Conservation (phyloP, 2,797 vertebrate genomes). For the Loris lydekkerianus region DNA sequence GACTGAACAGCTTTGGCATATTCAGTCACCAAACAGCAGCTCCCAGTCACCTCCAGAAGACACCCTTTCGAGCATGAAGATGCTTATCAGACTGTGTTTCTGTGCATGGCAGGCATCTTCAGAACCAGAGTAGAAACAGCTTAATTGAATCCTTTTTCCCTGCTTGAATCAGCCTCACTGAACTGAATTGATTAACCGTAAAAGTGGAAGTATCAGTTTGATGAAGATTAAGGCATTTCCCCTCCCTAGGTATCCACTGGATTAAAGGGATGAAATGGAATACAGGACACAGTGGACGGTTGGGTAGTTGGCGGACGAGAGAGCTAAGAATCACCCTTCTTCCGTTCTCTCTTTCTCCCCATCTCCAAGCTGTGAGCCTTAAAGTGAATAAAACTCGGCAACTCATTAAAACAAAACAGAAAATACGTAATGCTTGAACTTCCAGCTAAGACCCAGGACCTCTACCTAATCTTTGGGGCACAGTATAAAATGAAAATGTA, state of each 20-base stretch:
- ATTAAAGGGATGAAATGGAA: conserved; percentile 15
- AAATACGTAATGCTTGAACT: background rate
- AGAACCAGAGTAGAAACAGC: background rate
- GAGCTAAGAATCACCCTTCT: background rate
- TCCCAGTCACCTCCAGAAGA: background rate
- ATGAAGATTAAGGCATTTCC: conserved; percentile 68
- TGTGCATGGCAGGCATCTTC: background rate
- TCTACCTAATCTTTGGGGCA: background rate
- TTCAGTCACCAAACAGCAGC: background rate
- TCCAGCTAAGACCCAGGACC: background rate
- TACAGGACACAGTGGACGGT: background rate
- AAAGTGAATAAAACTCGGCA: background rate
- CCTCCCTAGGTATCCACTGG: background rate
- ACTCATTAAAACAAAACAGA: conserved; percentile 49
- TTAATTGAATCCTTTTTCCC: conserved; percentile 68
- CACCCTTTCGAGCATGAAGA: background rate
- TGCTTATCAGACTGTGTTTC: conserved; percentile 5
- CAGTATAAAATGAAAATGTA: background rate
- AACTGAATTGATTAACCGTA: conserved; percentile 69
- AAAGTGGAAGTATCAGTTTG: conserved; percentile 64
- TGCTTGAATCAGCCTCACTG: conserved; percentile 58
- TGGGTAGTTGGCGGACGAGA: background rate
- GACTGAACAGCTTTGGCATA: background rate
- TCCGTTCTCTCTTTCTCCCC: background rate
- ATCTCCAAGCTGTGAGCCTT: background rate